Evolutionary conservation across 2,797 vertebrate genomes (phyloP), one percentile per base, ranked within the genome.

Genomic region (Pangasius macronema): DNA sequence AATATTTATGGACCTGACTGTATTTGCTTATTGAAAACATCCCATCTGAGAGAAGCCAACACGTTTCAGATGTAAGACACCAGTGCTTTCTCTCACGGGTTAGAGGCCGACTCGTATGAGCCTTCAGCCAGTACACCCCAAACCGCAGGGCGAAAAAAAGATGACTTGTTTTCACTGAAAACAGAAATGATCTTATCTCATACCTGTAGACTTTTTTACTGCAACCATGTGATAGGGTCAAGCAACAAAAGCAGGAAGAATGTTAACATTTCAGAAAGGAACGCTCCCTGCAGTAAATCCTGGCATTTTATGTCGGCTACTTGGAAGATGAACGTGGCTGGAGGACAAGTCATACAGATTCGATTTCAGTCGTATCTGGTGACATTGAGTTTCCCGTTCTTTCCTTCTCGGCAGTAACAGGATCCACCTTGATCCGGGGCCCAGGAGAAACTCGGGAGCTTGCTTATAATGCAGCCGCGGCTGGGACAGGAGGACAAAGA

Each of bases 321-420:
- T 75, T 92, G 92, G 77, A 81, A 61, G 77, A 81, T 55, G 24
- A 81, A 81, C 55, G 77, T 6, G 33, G 77, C 36, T 24, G 55
- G 90, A 90, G 92, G 95, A 94, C 93, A 91, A 95, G 94, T 95
- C 93, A 95, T 94, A 94, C 91, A 94, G 95, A 96, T 96, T 94
- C 92, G 90, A 95, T 96, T 96, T 96, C 96, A 95, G 92, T 93
- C 90, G 90, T 95, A 95, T 96, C 95, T 95, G 89, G 93, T 96
- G 95, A 95, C 95, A 92, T 90, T 84, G 82, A 88, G 76, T 94
- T 94, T 93, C 89, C 73, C 80, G 67, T 53, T 68, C 65, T 85
- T 94, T 93, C 92, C 92, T 93, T 91, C 91, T 91, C 85, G 89
- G 84, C 92, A 92, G 95, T 94, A 96, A 96, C 94, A 93, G 92